phyloP scores from a whole-genome alignment of 2,113 vertebrate genomes.

The Antechinus stuartii region DNA sequence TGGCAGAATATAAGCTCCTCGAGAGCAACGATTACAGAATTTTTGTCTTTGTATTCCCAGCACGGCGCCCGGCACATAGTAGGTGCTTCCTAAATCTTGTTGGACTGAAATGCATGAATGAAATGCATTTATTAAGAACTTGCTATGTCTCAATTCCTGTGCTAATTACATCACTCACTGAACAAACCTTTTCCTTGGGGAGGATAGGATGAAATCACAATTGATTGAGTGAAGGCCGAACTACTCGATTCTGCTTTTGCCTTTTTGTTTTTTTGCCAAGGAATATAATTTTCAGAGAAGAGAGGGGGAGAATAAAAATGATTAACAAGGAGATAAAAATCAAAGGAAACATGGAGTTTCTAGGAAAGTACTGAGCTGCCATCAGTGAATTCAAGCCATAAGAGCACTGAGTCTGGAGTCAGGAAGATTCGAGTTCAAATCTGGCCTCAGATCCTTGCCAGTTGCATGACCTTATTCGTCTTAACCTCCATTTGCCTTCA shows the following conservation, averaged over 20 bases:
- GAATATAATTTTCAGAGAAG: not conserved
- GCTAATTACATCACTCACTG: not conserved
- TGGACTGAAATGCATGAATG: too few relatives aligned
- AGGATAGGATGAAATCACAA: not conserved
- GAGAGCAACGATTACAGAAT: too few relatives aligned
- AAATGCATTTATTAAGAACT: not conserved
- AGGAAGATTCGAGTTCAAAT: too few relatives aligned
- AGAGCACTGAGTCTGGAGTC: not conserved
- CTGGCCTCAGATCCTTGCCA: not conserved
- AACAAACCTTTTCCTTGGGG: not conserved
- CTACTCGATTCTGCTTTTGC: not conserved
- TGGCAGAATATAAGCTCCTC: too few relatives aligned
- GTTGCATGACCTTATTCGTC: not conserved
- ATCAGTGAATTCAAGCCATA: not conserved
- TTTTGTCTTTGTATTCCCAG: too few relatives aligned
- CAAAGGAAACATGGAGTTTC: not conserved
- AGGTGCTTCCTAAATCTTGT: too few relatives aligned
- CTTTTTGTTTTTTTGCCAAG: not conserved
- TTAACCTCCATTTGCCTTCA: not conserved
- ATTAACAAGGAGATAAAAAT: not conserved
- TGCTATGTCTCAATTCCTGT: not conserved
- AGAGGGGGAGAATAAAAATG: not conserved
- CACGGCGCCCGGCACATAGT: too few relatives aligned
- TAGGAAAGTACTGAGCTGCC: not conserved
- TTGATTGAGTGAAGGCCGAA: not conserved